Conservation (phyloP, 2,888 invertebrate species). For the Argynnis bischoffii region DNA sequence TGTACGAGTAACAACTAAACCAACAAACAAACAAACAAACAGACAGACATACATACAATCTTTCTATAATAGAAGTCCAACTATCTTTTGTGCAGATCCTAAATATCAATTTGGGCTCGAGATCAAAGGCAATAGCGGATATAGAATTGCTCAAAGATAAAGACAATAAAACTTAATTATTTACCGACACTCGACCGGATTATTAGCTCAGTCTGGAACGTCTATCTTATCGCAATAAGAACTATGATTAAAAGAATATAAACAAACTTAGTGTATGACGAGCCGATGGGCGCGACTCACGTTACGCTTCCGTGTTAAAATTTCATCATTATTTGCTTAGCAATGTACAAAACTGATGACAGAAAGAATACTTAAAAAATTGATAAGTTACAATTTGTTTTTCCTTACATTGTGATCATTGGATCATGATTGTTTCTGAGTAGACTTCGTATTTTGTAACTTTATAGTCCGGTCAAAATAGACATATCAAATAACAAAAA, state of each 20-base stretch:
- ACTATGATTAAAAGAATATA: slow-evolving; percentile 20
- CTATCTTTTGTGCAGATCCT: too few species aligned
- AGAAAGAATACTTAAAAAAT: too few species aligned
- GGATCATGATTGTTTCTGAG: too few species aligned
- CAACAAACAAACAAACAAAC: too few species aligned
- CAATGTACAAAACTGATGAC: not conserved
- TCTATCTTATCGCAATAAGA: slow-evolving; percentile 28
- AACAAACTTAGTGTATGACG: slow-evolving; percentile 4
- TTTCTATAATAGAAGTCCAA: too few species aligned
- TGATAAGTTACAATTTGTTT: too few species aligned
- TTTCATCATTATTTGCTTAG: not conserved
- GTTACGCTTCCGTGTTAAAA: not conserved
- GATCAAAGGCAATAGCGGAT: not conserved
- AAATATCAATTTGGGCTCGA: not conserved
- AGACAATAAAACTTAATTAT: not conserved
- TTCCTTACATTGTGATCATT: too few species aligned
- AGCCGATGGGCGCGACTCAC: not conserved
- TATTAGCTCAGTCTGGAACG: slow-evolving; percentile 20
- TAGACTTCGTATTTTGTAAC: too few species aligned
- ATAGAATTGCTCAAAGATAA: not conserved
- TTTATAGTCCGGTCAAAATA: too few species aligned
- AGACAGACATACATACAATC: too few species aligned
- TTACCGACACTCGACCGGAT: slow-evolving; percentile 14
- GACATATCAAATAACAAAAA: too few species aligned
- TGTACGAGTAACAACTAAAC: too few species aligned